Evolutionary conservation across 2,113 vertebrate genomes (phyloP).

Genomic region (Anarhynchus alexandrinus): DNA sequence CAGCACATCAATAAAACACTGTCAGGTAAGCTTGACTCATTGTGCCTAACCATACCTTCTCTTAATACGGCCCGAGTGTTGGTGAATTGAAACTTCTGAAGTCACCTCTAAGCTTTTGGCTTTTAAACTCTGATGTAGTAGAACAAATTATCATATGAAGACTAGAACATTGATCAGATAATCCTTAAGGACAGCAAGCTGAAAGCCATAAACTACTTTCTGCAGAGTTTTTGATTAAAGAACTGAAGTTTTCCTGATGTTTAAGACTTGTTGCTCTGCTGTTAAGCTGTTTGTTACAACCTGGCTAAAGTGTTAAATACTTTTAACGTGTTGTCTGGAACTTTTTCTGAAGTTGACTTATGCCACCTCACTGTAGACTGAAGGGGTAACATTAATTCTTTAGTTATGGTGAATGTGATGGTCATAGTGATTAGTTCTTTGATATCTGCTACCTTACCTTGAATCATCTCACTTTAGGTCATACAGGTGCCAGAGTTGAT

Average conservation of each 20-base stretch:
- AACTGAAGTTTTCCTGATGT: neutral
- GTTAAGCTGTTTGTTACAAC: neutral
- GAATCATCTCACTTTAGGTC: neutral
- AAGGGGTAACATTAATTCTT: neutral
- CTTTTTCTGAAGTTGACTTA: neutral
- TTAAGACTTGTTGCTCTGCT: neutral
- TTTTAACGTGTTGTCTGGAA: neutral
- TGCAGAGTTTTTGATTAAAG: neutral
- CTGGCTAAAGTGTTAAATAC: neutral
- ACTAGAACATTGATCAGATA: neutral
- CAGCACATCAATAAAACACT: neutral
- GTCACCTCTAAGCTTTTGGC: neutral
- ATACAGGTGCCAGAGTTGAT: neutral
- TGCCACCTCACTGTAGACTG: neutral
- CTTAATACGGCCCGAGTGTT: neutral
- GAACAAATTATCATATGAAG: neutral
- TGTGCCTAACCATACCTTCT: neutral
- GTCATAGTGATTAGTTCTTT: neutral
- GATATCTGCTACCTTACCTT: neutral
- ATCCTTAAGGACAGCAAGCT: neutral
- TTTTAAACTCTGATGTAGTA: neutral
- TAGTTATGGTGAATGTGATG: neutral
- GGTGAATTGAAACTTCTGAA: neutral
- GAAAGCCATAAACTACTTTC: neutral
- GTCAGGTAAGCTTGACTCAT: neutral